Evolutionary conservation across 2,113 vertebrate species (phyloP), one percentile per base, ranked within the genome.

Genomic region (Chionis minor): DNA sequence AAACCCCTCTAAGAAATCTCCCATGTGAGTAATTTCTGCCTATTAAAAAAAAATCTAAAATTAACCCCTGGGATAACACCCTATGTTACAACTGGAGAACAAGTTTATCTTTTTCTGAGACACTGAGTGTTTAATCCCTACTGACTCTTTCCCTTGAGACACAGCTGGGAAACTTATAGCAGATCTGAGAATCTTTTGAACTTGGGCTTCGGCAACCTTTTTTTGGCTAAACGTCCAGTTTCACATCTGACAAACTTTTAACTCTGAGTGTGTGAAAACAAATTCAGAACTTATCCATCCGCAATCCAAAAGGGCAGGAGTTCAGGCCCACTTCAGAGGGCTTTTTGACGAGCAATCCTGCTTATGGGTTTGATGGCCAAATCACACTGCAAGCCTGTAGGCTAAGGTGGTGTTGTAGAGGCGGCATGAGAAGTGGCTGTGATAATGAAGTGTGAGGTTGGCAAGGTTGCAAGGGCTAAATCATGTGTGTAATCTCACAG

Each of bases 61-160:
- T 84, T 78, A 92, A 96, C 81, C 52, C 72, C 30, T 84, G 51
- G 42, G 63, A 91, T 71, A 74, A 85, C 40, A 78, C 24, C 17
- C 6, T 0, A 1, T 6, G 9, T 49, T 59, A 55, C 19, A 66
- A 40, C 45, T 16, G 8, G 27, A 74, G 81, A 55, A 30, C 5
- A 23, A 42, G 58, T 20, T 19, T n/a, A 4, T 59, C 56, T 63
- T n/a, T 33, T 62, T 40, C 71, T 47, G 73, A 77, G 30, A 58
- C 17, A 13, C 44, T 5, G 35, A 73, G 73, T n/a, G 26, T 58
- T 91, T 63, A 89, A 86, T 86, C 86, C 65, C 55, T 55, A 17
- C 7, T 32, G 69, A 7, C 20, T 42, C 65, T 51, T 42, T 71
- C 59, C 32, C 80, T 55, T 32, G 73, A 70, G 86, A 42, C 9